Evolutionary conservation across 2,113 vertebrate genomes (phyloP).

Genomic region (Rhynchomys soricoides): DNA sequence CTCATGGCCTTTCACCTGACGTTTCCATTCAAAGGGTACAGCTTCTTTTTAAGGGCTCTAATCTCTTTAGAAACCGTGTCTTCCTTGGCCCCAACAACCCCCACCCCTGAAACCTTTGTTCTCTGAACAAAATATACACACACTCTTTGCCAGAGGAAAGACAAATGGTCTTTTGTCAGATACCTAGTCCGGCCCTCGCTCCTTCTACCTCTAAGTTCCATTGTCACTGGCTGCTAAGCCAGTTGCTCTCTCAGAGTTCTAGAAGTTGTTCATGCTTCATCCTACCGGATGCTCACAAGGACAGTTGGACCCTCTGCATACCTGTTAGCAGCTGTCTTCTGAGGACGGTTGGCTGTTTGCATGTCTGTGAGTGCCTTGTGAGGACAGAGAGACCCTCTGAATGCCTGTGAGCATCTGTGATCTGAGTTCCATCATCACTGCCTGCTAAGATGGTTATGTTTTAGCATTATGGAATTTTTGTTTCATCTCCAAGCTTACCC

Average conservation of each 20-base stretch:
- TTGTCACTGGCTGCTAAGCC: no score
- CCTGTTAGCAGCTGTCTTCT: no score
- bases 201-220: no score
- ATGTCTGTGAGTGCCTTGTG: no score
- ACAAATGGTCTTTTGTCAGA: background rate
- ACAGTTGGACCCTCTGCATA: background rate
- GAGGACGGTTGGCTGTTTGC: no score
- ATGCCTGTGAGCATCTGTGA: background rate
- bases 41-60: background rate
- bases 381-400: background rate
- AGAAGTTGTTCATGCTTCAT: no score
- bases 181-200: background rate
- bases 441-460: no score
- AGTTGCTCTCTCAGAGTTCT: no score
- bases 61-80: background rate
- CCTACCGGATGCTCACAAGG: background rate
- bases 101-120: background rate
- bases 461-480: background rate
- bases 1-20: background rate
- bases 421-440: background rate
- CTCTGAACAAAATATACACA: background rate
- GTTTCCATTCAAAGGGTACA: background rate
- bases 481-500: background rate
- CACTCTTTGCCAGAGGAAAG: background rate
- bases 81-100: background rate